phyloP scores from a whole-genome alignment of 2,113 vertebrate species.

The Cyrtonyx montezumae region DNA sequence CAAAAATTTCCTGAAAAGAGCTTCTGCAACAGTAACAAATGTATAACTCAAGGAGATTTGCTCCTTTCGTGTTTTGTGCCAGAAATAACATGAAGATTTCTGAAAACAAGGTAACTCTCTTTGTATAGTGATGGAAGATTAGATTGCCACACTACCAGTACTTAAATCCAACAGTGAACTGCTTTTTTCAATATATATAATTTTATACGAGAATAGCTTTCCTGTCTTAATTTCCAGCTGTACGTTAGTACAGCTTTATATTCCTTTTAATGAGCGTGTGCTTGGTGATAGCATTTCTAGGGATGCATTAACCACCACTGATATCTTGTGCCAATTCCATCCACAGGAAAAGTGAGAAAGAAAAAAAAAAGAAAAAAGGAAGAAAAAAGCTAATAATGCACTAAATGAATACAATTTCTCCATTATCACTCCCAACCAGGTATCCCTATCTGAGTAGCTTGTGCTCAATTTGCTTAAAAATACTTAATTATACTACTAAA shows the following conservation, averaged over 20 bases:
- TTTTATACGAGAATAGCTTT: background rate
- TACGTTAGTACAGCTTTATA: background rate
- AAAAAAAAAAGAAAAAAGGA: background rate
- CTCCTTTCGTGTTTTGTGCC: slow-evolving; percentile 1
- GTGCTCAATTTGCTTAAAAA: slow-evolving; percentile 5
- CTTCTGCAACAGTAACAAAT: background rate
- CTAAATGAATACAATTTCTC: background rate
- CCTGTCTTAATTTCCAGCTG: background rate
- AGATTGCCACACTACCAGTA: background rate
- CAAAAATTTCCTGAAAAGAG: background rate
- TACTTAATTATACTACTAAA: background rate
- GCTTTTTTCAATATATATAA: background rate
- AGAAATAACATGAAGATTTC: background rate
- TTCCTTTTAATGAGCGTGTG: background rate
- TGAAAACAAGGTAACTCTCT: background rate
- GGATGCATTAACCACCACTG: background rate
- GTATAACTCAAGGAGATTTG: background rate
- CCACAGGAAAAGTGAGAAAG: background rate
- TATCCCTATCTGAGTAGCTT: background rate
- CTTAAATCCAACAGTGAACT: background rate
- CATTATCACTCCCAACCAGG: background rate
- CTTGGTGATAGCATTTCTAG: background rate
- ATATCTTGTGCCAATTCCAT: background rate
- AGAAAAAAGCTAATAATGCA: background rate
- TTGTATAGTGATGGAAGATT: background rate